Evolutionary conservation across 1,140 invertebrate species (phyloP).

Genomic region (Berghia stephanieae): DNA sequence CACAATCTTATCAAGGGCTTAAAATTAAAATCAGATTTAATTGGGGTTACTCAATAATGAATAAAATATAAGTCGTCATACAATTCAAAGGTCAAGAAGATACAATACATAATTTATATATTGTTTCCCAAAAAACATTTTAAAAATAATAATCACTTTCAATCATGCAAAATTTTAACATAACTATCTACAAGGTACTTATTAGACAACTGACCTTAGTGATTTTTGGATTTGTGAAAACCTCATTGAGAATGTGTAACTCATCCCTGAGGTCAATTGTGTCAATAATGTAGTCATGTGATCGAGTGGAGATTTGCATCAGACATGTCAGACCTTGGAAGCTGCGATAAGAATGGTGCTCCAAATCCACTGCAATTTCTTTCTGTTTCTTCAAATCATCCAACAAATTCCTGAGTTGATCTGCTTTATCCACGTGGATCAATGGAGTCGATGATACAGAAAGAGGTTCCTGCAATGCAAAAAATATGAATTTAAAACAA

Average conservation of each 20-base stretch:
- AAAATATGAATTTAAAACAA: neutral
- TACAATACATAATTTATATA: too few species aligned
- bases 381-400: conserved; percentile 74
- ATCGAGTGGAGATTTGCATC: conserved; percentile 90
- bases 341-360: conserved; percentile 83
- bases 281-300: conserved; percentile 92
- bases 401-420: conserved; percentile 75
- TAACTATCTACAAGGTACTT: too few species aligned
- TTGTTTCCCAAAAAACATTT: neutral
- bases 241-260: conserved; percentile 85
- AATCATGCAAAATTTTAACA: neutral
- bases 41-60: too few species aligned
- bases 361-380: conserved; percentile 88
- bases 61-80: too few species aligned
- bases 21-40: too few species aligned
- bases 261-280: conserved; percentile 83
- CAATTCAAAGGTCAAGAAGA: too few species aligned
- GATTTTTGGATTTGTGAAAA: conserved; percentile 90
- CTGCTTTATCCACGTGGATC: conserved; percentile 75
- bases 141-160: neutral
- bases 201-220: conserved; percentile 79
- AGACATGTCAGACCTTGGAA: conserved; percentile 89
- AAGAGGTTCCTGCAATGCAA: conserved; percentile 46
- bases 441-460: conserved; percentile 74
- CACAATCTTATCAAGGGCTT: too few species aligned